Evolutionary conservation across 2,113 vertebrate genomes (phyloP), one percentile per base, ranked within the genome.

Genomic region (Motacilla alba): DNA sequence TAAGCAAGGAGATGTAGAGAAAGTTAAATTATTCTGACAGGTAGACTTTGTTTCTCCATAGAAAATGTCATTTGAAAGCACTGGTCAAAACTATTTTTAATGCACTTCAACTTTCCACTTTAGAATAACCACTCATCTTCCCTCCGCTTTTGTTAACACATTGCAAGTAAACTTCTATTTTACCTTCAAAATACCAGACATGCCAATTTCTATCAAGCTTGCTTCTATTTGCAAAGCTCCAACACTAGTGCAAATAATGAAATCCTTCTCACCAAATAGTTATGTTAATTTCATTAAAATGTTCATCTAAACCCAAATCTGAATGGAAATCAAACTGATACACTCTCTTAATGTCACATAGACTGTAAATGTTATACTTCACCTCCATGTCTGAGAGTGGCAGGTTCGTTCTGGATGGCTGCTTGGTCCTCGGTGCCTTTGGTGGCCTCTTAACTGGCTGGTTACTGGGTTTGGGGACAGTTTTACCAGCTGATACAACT

Each of bases 391-490:
- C 97, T 15, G 97, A 98, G 44, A 96, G 78, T 1, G 99, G 99
- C 82, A 98, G 98, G 87, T 99, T 99, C 59, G 98, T 91, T 97
- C 99, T 98, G 31, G 99, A 99, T 0, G 99, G 99, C 83, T 99
- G 99, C 94, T 99, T 99, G 44, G 99, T 99, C 95, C 99, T 97
- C 1, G 99, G 98, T 75, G 99, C 98, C 95, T 99, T 99, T 3
- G 98, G 98, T 35, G 98, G 97, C 76, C 98, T 98, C 95, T 99
- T 99, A 39, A 98, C 97, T 43, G 98, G 73, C 1, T 98, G 95
- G 14, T 94, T 62, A 83, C 43, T 94, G 12, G 98, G 94, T 83
- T 98, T 99, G 49, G 99, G 95, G 49, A 98, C 96, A 16, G 98
- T 67, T 68, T 95, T 97, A 76, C 96, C 95, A 33, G 94, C 37